Evolutionary conservation across 2,113 vertebrate genomes (phyloP), one percentile per base, ranked within the genome.

Genomic region (Pterophyllum scalare): DNA sequence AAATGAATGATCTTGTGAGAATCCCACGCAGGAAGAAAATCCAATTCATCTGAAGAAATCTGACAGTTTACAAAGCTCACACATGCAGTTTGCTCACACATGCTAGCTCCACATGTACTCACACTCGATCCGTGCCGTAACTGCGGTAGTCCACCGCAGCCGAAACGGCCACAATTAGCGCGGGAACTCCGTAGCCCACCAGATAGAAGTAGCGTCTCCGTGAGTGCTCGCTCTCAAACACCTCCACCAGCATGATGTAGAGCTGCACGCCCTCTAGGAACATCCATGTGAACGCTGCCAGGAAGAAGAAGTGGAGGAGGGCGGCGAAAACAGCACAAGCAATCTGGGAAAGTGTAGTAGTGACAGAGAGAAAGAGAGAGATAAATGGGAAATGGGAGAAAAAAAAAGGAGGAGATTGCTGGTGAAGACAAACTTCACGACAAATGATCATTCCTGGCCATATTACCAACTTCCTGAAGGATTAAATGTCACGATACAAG

Each of bases 221-320:
- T 0, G 98, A 99, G 87, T 98, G 98, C 75, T 99, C 98, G 0
- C 98, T 99, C 95, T 99, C 98, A 1, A 99, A 99, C 84, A 99
- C 98, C 91, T 99, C 98, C 93, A 99, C 98, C 94, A 99, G 94
- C 98, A 99, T 98, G 91, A 99, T 98, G 92, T 99, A 99, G 54
- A 99, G 98, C 94, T 99, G 98, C 62, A 99, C 98, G 0, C 98
- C 98, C 86, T 99, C 98, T 93, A 99, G 95, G 92, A 99, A 98
- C 98, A 99, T 99, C 98, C 98, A 99, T 0, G 98, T 99, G 95
- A 99, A 99, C 26, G 98, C 98, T 2, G 98, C 97, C 96, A 99
- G 93, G 94, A 99, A 99, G 96, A 99, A 99, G 96, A 99, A 99
- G 89, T 99, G 98, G 54, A 99, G 96, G 79, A 99, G 96, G 33